Evolutionary conservation across 2,888 invertebrate species (phyloP).

Genomic region (Psylliodes chrysocephalus): DNA sequence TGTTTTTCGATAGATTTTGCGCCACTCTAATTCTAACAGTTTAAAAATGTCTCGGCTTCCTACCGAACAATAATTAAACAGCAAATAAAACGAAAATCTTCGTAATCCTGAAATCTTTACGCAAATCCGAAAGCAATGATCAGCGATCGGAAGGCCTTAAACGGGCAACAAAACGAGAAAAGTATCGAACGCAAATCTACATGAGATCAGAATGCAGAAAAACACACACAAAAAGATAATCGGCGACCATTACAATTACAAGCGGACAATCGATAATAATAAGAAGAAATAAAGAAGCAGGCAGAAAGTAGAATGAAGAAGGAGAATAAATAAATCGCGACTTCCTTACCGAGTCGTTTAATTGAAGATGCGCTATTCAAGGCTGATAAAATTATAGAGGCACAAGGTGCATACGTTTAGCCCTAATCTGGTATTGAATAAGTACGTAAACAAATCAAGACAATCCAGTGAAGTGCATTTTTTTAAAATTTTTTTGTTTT

Average conservation of each 20-base stretch:
- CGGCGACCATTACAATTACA: slow-evolving; percentile 55
- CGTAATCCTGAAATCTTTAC: too few species aligned
- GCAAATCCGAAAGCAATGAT: too few species aligned
- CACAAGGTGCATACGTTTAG: slow-evolving; percentile 58
- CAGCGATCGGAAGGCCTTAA: not conserved
- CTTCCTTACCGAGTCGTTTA: slow-evolving; percentile 57
- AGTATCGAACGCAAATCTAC: slow-evolving; percentile 19
- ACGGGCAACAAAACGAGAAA: not conserved
- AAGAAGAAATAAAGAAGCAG: slow-evolving; percentile 49
- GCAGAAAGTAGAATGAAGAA: too few species aligned
- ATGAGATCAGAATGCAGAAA: slow-evolving; percentile 37
- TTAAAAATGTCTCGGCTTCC: too few species aligned
- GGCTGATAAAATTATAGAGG: slow-evolving; percentile 59
- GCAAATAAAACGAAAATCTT: too few species aligned
- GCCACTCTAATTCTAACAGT: too few species aligned
- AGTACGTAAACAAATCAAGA: slow-evolving; percentile 63
- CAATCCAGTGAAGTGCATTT: slow-evolving; percentile 26
- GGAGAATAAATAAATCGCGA: slow-evolving; percentile 53
- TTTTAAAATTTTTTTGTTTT: too few species aligned
- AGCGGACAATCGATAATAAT: slow-evolving; percentile 52
- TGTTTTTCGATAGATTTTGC: too few species aligned
- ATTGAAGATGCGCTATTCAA: slow-evolving; percentile 60
- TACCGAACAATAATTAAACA: too few species aligned
- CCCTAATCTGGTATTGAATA: slow-evolving; percentile 61
- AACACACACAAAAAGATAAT: slow-evolving; percentile 46